phyloP scores from a whole-genome alignment of 2,888 invertebrate genomes.

The Drosophila histrio region DNA sequence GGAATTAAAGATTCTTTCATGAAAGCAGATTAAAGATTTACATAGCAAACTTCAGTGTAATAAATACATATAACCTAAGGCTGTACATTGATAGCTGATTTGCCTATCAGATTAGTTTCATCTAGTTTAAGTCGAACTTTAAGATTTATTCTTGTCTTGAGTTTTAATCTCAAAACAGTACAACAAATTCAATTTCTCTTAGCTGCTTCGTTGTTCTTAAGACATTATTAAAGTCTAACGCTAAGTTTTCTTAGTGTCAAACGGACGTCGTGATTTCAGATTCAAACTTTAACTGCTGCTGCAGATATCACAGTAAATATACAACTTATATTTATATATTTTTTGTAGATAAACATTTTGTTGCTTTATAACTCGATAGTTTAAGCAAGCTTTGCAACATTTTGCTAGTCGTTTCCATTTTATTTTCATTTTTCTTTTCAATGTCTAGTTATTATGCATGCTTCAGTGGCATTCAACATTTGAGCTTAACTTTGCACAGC shows the following conservation, averaged over 20 bases:
- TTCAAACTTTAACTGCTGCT: neutral
- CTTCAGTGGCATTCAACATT: constrained; percentile 65
- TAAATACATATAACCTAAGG: too few species aligned
- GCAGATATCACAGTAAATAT: neutral
- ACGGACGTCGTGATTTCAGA: neutral
- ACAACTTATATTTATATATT: neutral
- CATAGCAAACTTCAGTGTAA: too few species aligned
- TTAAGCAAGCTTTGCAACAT: neutral
- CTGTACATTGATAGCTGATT: too few species aligned
- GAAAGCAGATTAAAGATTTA: neutral
- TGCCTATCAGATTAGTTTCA: neutral
- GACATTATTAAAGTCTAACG: neutral
- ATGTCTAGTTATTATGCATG: constrained; percentile 69
- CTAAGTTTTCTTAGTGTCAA: neutral
- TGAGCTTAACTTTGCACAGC: constrained; percentile 38
- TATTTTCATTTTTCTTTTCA: constrained; percentile 14
- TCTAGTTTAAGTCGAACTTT: too few species aligned
- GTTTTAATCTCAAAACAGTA: too few species aligned
- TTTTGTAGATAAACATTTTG: neutral
- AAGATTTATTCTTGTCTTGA: too few species aligned
- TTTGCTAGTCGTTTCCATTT: constrained; percentile 3
- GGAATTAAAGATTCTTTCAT: neutral
- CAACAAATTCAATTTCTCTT: neutral
- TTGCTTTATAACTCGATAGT: neutral
- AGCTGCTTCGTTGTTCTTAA: neutral